Base-by-base conservation (phyloP, 2,888 invertebrate species). In the Melolontha melolontha region DNA sequence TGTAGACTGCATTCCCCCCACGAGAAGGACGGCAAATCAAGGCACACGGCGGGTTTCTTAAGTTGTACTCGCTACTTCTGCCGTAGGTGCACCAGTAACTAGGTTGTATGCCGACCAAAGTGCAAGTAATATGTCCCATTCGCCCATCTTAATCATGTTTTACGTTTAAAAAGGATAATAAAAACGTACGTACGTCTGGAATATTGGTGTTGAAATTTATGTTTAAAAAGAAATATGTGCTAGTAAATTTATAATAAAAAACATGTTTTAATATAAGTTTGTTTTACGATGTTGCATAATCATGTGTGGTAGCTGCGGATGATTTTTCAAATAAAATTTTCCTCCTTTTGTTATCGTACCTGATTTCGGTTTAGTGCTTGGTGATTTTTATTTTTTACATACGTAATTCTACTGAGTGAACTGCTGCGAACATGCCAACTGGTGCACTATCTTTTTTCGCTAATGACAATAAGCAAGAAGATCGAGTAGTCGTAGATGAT, bases 1-100 rank as follows among this genome's bases (percentile, higher is more conserved):
- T 69, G 68, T 69, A 69, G 51, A 50, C 51, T 51, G 59, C 57
- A 41, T 51, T 57, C 65, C 65, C 68, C 65, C 54, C 64, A 66
- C 62, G 54, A 52, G 34, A 52, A 64, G 40, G 64, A 64, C 39
- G 52, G 52, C 40, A 51, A 22, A 27, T 12, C 51, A 16, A 27
- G 57, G 16, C 57, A 49, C 49, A 42, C 40, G 34, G 42, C 34
- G 29, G 40, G n/a, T 54, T 27, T 29, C 62, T 40, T 34, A 17
- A 50, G 52, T 42, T 54, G 52, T 52, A 65, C 52, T 41, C 16
- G 41, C 64, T 54, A 54, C 54, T 40, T 54, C 40, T 40, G 54
- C 34, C 34, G 34, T 34, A 34, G 34, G 34, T 34, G 40, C 54
- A 54, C 54, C 54, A 54, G 54, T 54, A 54, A 54, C 54, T 40